These are phyloP conservation scores for Columba guinea DNA, from an alignment of 2,797 vertebrate species.

Conservation along the genomic window DNA sequence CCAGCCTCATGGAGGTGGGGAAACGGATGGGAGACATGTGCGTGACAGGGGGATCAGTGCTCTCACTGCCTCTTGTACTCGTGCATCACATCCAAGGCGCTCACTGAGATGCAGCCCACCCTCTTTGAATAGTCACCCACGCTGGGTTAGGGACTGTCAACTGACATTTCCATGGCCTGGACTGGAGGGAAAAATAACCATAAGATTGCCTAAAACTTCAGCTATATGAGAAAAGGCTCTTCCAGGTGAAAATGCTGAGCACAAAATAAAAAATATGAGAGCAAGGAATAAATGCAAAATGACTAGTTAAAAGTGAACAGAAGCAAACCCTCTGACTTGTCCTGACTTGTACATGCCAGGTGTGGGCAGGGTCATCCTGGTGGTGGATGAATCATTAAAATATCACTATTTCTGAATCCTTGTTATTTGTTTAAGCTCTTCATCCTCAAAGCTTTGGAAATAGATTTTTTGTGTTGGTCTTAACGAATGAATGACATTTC, in stretches of 20 bases:
- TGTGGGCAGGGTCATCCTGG: background rate
- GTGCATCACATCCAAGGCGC: too few species aligned
- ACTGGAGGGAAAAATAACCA: background rate
- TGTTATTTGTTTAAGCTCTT: background rate
- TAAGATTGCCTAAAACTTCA: background rate
- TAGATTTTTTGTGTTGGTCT: background rate
- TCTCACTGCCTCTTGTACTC: background rate
- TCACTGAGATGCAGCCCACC: background rate
- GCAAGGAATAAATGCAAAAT: background rate
- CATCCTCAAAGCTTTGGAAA: background rate
- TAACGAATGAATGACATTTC: background rate
- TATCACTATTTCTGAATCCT: background rate
- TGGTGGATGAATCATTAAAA: background rate
- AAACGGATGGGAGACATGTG: fast-evolving
- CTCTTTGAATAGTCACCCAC: background rate
- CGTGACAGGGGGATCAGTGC: background rate
- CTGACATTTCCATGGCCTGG: background rate
- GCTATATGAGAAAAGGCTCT: background rate
- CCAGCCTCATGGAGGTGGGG: background rate
- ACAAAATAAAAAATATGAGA: background rate
- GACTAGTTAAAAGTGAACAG: background rate
- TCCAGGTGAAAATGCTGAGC: background rate
- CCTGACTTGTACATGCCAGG: background rate
- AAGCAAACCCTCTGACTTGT: background rate
- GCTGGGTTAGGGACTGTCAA: background rate